Evolutionary conservation across 92 coral and sea anemone genomes (phyloP).

Genomic region (Virgularia gustaviana): DNA sequence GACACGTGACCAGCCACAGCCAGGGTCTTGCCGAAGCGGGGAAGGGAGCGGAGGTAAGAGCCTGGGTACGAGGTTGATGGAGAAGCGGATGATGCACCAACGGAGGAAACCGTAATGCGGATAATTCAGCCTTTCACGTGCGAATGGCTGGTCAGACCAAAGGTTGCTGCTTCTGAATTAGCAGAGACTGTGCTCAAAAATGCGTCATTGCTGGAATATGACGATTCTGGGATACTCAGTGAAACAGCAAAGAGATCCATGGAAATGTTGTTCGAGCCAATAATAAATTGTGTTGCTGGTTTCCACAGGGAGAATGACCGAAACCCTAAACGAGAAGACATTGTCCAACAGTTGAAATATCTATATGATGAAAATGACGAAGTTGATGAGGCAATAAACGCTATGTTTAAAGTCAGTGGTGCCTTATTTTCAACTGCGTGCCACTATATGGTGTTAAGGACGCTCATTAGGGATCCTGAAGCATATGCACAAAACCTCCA

Average conservation of each 20-base stretch:
- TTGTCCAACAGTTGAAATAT: constrained; percentile 5
- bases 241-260: not conserved
- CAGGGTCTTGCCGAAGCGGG: too few species aligned
- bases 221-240: not conserved
- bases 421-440: not conserved
- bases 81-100: too few species aligned
- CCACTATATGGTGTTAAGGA: constrained; percentile 6
- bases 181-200: not conserved
- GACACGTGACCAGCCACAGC: too few species aligned
- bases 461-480: not conserved
- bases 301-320: not conserved
- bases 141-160: not conserved
- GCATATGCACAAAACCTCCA: not conserved
- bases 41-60: too few species aligned
- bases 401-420: constrained; percentile 2
- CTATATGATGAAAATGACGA: constrained; percentile 13
- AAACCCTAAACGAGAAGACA: not conserved
- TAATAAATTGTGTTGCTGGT: not conserved
- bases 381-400: not conserved
- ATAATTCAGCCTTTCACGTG: too few species aligned
- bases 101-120: too few species aligned
- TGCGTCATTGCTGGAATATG: not conserved
- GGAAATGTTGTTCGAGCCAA: not conserved
- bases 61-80: too few species aligned
- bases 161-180: not conserved